Evolutionary conservation across 2,113 vertebrate genomes (phyloP), one percentile per base, ranked within the genome.

Genomic region (Neofelis nebulosa): DNA sequence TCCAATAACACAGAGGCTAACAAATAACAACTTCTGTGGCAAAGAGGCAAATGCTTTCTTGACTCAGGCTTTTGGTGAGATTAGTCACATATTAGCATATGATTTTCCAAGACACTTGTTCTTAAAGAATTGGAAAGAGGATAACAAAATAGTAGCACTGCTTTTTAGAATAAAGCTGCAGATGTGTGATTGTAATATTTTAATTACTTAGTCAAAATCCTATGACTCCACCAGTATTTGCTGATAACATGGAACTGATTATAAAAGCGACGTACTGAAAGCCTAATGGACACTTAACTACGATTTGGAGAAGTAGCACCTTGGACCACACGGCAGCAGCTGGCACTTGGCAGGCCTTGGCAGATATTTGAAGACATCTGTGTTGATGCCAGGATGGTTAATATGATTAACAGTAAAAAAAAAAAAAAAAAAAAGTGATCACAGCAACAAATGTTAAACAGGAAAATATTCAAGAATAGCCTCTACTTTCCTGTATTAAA

Each of bases 131-230:
- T 63, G 50, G 66, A 93, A 89, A 86, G 23, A 96, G 36, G 36
- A 21, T 13, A 73, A 80, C 21, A 85, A 68, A 71, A 52, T 68
- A 96, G 79, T 55, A 73, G 78, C 29, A 48, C 36, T 74, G 87
- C 63, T 85, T 96, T 97, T 96, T 73, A 92, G 41, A 68, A 91
- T 61, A 81, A 91, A 93, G 52, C 55, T 86, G 48, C 27, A 84
- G 80, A 0, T 78, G 27, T 21, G 7, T 83, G 25, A 80, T 18
- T n/a, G 7, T 21, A 57, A 33, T 48, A 85, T 19, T 25, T 95
- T 66, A 74, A 61, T 94, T 93, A 97, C 73, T 78, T 76, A 69
- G 31, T 69, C 71, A 55, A 97, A 97, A 97, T 45, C 15, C 85
- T 97, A 19, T 45, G 88, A 80, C 78, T 93, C 96, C 36, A 90